Evolutionary conservation across 1,140 invertebrate genomes (phyloP).

Genomic region (Papilio dardanus): DNA sequence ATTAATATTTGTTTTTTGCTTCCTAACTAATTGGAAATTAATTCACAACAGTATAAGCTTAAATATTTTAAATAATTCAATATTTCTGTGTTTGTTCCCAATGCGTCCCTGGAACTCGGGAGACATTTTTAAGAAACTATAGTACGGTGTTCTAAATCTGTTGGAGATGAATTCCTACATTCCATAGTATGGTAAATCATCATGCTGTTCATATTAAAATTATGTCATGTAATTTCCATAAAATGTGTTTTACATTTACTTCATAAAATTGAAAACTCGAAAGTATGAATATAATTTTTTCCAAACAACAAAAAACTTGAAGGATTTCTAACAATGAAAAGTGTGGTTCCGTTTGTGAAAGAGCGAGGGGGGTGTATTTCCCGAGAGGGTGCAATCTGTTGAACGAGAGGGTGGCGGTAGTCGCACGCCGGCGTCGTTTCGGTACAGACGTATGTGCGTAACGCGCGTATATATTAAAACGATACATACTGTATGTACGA

Average conservation of each 20-base stretch:
- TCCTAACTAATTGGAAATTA: too few relatives aligned
- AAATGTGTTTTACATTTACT: neutral
- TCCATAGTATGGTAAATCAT: neutral
- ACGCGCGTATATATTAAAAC: constrained; percentile 1
- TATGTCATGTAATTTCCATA: neutral
- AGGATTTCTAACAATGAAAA: constrained; percentile 8
- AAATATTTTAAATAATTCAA: neutral
- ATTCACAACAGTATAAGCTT: too few relatives aligned
- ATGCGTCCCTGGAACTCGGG: neutral
- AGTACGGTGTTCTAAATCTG: neutral
- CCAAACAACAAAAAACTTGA: constrained; percentile 4
- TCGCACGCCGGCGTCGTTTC: constrained; percentile 44
- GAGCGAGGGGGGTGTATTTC: constrained; percentile 51
- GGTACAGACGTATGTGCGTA: constrained; percentile 53
- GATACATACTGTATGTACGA: constrained; percentile 6
- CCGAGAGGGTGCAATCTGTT: constrained; percentile 75
- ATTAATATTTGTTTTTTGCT: too few relatives aligned
- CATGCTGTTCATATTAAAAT: neutral
- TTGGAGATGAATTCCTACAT: neutral
- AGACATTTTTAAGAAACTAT: too few relatives aligned
- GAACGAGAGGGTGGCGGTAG: constrained; percentile 69
- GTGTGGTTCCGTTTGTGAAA: constrained; percentile 15
- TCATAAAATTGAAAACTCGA: neutral
- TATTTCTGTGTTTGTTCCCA: neutral
- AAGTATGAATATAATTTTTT: neutral